Conservation (phyloP, 1,140 invertebrate genomes). For the Hycleus cichorii region DNA sequence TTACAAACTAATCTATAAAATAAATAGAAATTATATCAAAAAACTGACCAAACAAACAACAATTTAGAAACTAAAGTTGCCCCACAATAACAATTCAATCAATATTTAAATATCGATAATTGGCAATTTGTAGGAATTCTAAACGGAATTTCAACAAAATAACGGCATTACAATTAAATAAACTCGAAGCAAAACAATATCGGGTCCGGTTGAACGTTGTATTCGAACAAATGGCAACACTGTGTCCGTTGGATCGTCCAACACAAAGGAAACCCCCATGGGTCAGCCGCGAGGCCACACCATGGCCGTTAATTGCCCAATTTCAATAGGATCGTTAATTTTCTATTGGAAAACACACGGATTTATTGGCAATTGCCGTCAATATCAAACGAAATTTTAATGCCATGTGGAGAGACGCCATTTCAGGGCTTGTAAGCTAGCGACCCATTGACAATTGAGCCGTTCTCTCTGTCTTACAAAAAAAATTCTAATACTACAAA, state of each 20-base stretch:
- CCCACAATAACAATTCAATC: too few species aligned
- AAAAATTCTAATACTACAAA: not conserved
- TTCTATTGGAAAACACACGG: too few species aligned
- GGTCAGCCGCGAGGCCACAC: not conserved
- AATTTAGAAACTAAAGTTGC: not conserved
- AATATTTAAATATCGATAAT: not conserved
- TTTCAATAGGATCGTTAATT: too few species aligned
- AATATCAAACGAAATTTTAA: not conserved
- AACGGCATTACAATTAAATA: not conserved
- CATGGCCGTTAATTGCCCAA: not conserved
- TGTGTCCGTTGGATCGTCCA: slow-evolving; percentile 7
- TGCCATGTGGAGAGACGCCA: slow-evolving; percentile 43
- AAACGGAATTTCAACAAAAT: not conserved
- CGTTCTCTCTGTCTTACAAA: not conserved
- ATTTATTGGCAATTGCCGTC: slow-evolving; percentile 1
- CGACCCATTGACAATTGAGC: slow-evolving; percentile 2
- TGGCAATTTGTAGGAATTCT: slow-evolving; percentile 3
- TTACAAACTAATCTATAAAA: slow-evolving; percentile 40
- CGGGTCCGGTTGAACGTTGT: not conserved
- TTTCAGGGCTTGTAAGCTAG: slow-evolving; percentile 36
- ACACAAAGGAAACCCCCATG: slow-evolving; percentile 4
- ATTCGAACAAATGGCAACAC: slow-evolving; percentile 17
- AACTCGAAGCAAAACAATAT: not conserved
- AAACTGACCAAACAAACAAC: not conserved
- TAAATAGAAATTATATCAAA: slow-evolving; percentile 5